Conservation (phyloP, 2,888 invertebrate species). For the Cyrtodaria siliqua region DNA sequence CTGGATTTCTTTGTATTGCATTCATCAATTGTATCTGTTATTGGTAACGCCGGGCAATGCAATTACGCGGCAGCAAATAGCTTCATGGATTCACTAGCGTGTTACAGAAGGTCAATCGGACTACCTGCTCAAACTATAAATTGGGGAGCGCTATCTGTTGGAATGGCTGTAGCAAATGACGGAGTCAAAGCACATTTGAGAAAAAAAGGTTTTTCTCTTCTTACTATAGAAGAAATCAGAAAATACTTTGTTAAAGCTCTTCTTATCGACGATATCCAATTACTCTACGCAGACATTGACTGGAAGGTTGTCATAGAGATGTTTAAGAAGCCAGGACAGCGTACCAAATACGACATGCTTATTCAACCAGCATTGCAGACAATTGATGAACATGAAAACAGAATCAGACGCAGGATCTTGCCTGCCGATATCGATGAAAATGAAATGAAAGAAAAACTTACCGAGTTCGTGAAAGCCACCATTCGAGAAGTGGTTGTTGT, state of each 20-base stretch:
- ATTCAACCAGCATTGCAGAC: no score
- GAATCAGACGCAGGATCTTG: no score
- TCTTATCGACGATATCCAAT: constrained; percentile 53
- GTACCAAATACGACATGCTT: no score
- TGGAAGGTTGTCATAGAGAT: constrained; percentile 48
- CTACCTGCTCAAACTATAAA: constrained; percentile 73
- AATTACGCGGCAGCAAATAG: constrained; percentile 77
- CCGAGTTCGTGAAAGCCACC: neutral
- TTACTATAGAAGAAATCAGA: constrained; percentile 34
- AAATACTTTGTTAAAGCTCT: constrained; percentile 60
- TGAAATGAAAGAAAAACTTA: neutral
- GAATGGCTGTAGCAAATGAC: constrained; percentile 62
- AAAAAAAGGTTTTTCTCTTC: constrained; percentile 20
- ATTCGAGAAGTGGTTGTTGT: neutral
- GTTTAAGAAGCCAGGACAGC: neutral
- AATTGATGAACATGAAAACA: no score
- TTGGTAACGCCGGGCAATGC: constrained; percentile 75
- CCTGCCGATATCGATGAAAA: no score
- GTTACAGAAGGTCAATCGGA: constrained; percentile 64
- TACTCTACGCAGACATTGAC: constrained; percentile 59
- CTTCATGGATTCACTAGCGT: constrained; percentile 74
- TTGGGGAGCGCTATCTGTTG: constrained; percentile 76
- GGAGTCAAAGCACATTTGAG: constrained; percentile 29
- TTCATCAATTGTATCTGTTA: constrained; percentile 74
- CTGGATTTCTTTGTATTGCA: constrained; percentile 77